Base-by-base conservation (phyloP, 2,113 vertebrate genomes). In the Istiophorus platypterus region DNA sequence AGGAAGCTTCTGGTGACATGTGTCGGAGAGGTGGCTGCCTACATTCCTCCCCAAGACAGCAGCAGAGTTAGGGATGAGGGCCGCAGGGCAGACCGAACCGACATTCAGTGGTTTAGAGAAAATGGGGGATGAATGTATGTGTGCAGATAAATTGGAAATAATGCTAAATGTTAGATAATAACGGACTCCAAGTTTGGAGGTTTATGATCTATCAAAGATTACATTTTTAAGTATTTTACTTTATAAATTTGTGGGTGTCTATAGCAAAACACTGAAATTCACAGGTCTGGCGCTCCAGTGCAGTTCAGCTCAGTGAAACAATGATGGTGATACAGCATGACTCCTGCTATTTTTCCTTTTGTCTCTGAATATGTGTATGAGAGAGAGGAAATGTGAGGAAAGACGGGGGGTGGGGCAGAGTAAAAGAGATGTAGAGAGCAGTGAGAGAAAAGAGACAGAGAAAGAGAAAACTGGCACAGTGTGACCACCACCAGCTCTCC, bases 281-380 rank as follows among this genome's bases (percentile, higher is more conserved):
- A n/a, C 9, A 56, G n/a, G 52, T 12, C 52, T 56, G 52, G 52
- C 24, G 51, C 22, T 24, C 10, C 9, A 26, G 62, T 42, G 13
- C 76, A 76, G 47, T 67, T 77, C 69, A 87, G 71, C 74, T 88
- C 81, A 83, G 61, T 78, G 81, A 68, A 84, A 76, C 71, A 73
- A 64, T 83, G 82, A 91, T 3, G 67, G 65, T 85, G 80, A 88
- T 84, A 49, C 56, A 58, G 76, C 47, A 59, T 29, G 84, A 78
- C 79, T 78, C 62, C 51, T 90, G 81, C 83, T 92, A 70, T 85
- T 79, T 82, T 67, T 82, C 64, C 76, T 72, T 91, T 90, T 90
- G 86, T 93, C 41, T 70, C 34, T 20, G 54, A 42, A 51, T 85
- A 78, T 42, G 47, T 27, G 45, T 78, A 49, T 31, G 65, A 49